phyloP scores from a whole-genome alignment of 2,888 invertebrate genomes.

The Cheilosia vulpina region DNA sequence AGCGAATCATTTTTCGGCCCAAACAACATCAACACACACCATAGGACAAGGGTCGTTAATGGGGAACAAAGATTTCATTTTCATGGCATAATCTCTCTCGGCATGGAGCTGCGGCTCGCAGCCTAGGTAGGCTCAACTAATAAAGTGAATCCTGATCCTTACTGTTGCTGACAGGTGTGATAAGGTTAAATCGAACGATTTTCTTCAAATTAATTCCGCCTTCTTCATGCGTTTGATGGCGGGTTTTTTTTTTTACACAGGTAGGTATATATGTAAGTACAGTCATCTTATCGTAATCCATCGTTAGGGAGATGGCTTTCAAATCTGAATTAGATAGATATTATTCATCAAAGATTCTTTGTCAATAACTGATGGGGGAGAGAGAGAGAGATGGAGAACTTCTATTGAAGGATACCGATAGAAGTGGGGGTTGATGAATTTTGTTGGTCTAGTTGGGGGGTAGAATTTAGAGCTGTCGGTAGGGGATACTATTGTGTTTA shows the following conservation, averaged over 20 bases:
- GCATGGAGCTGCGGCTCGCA: neutral
- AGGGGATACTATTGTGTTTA: no score
- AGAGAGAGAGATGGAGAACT: conserved; percentile 9
- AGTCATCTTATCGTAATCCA: neutral
- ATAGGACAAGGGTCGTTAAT: conserved; percentile 20
- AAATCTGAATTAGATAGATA: conserved; percentile 33
- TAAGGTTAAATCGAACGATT: conserved; percentile 36
- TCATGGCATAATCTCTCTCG: conserved; percentile 1
- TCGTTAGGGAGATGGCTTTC: neutral
- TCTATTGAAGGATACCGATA: conserved; percentile 32
- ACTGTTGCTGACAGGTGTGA: conserved; percentile 51
- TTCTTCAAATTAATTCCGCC: conserved; percentile 46
- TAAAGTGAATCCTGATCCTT: conserved; percentile 28
- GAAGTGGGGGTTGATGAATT: neutral
- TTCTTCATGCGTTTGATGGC: conserved; percentile 9
- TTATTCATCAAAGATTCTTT: conserved; percentile 40
- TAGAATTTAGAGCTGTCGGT: no score
- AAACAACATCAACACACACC: neutral
- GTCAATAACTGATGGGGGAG: conserved; percentile 33
- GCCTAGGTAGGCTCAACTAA: conserved; percentile 19
- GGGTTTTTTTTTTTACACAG: neutral
- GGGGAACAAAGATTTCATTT: conserved; percentile 25
- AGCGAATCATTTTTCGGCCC: conserved; percentile 49
- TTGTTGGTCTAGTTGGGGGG: no score
- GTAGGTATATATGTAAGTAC: neutral